These are phyloP conservation scores for Nasalis larvatus DNA, from an alignment of 2,113 vertebrate species.

Conservation along the genomic window DNA sequence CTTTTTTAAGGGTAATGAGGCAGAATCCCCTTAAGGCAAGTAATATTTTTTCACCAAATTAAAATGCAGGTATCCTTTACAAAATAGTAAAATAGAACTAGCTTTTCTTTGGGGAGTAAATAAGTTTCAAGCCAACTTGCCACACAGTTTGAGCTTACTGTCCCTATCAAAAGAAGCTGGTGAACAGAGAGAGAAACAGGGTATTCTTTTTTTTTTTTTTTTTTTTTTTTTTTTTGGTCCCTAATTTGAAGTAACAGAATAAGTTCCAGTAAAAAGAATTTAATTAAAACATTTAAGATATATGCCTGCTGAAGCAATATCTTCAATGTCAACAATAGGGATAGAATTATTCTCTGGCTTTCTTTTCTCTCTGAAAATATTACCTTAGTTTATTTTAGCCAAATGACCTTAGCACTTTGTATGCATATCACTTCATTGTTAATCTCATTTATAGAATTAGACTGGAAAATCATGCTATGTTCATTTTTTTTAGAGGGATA, in stretches of 20 bases:
- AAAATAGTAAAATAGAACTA: conserved; percentile 76
- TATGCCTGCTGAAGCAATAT: not conserved
- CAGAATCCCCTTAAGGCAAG: conserved; percentile 81
- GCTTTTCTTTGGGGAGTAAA: conserved; percentile 79
- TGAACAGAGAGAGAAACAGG: conserved; percentile 25
- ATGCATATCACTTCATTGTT: not conserved
- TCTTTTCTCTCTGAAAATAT: not conserved
- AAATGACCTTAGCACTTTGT: not conserved
- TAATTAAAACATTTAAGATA: conserved; percentile 57
- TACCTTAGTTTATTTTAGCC: not conserved
- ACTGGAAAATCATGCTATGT: not conserved
- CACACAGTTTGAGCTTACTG: conserved; percentile 64
- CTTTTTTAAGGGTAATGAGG: conserved; percentile 82
- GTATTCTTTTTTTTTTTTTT: not conserved
- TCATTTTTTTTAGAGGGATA: not conserved
- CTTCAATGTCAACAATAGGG: not conserved
- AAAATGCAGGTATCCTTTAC: conserved; percentile 72
- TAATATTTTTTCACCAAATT: conserved; percentile 84
- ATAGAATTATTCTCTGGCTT: not conserved
- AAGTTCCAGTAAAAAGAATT: conserved; percentile 52
- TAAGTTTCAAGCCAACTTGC: conserved; percentile 76
- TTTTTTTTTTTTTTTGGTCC: not conserved
- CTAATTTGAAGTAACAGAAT: conserved; percentile 66
- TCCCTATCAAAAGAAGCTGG: conserved; percentile 59
- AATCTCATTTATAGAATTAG: not conserved